Conservation (phyloP, 2,797 vertebrate genomes). For the Rhincodon typus region DNA sequence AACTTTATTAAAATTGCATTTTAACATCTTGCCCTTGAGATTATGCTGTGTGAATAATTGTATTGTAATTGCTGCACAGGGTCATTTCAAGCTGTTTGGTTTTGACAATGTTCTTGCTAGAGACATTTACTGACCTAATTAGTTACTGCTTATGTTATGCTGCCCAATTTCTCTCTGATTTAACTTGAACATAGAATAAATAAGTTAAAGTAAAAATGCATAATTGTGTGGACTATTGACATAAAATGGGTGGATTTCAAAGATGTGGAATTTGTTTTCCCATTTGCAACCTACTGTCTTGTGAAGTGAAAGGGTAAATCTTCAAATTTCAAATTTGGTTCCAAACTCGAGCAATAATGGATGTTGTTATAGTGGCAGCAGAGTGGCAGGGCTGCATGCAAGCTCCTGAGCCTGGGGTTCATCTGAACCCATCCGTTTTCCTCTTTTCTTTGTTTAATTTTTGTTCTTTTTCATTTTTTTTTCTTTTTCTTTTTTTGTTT, state of each 20-base stretch:
- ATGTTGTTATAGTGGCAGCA: too few relatives aligned
- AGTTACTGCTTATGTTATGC: background rate
- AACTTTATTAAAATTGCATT: background rate
- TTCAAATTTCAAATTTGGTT: background rate
- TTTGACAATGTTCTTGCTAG: background rate
- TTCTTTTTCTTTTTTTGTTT: too few relatives aligned
- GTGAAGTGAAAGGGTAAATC: too few relatives aligned
- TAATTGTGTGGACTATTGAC: background rate
- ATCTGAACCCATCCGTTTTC: too few relatives aligned
- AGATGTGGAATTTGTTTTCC: background rate
- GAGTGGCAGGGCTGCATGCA: too few relatives aligned
- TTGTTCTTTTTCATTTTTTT: too few relatives aligned
- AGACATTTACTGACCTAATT: background rate
- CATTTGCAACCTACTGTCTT: too few relatives aligned
- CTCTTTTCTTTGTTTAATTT: too few relatives aligned
- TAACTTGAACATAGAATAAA: background rate
- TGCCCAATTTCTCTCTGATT: background rate
- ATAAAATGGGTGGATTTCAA: background rate
- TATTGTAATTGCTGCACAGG: background rate
- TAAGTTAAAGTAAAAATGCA: background rate
- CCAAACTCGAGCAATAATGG: background rate
- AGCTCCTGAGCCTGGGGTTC: too few relatives aligned
- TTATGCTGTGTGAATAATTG: background rate
- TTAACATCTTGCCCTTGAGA: background rate
- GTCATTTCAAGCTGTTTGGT: background rate